Evolutionary conservation across 1,140 invertebrate genomes (phyloP), one percentile per base, ranked within the genome.

Genomic region (Procambarus virginalis): DNA sequence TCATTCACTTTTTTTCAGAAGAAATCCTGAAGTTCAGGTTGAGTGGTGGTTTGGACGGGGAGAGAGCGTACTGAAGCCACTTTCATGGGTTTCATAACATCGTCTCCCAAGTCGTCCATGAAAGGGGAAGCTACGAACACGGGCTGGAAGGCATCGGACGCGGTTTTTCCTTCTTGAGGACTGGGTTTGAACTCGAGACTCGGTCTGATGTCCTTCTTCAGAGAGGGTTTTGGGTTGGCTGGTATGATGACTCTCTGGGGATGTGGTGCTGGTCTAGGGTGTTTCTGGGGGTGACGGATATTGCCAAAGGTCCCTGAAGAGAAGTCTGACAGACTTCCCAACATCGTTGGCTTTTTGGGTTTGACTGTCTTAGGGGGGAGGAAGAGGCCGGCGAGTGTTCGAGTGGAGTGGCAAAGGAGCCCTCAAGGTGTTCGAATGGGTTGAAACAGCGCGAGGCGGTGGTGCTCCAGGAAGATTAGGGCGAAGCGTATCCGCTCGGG

Each of bases 121-220:
- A 78, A 84, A 9, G 87, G 87, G 6, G 87, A 89, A 6, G 87
- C 87, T 45, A 89, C 87, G 75, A 89, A 89, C 22, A 89, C 81
- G 0, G 87, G 87, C 58, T 89, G 87, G 80, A 89, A 89, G 60
- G 87, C 87, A 58, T 83, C 87, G 12, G 58, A 49, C 4, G 68
- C 75, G 8, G 34, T 76, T 34, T 82, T 89, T 3, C 87, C 87
- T 55, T 89, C 87, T 55, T 83, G 87, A 12, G 87, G 87, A 68
- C 87, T 89, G 8, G 87, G 87, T 20, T 89, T 89, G 75, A 89
- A 89, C 22, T 70, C 51, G 12, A 17, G 20, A 17, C 70, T 20
- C 9, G 84, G 34, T 17, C 5, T 45, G 3, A 58, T 8, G 12
- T 55, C 49, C 10, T 78, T 89, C 73, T 78, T 77, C n/a, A 76